Evolutionary conservation across 2,113 vertebrate species (phyloP), one percentile per base, ranked within the genome.

Genomic region (Bombycilla garrulus): DNA sequence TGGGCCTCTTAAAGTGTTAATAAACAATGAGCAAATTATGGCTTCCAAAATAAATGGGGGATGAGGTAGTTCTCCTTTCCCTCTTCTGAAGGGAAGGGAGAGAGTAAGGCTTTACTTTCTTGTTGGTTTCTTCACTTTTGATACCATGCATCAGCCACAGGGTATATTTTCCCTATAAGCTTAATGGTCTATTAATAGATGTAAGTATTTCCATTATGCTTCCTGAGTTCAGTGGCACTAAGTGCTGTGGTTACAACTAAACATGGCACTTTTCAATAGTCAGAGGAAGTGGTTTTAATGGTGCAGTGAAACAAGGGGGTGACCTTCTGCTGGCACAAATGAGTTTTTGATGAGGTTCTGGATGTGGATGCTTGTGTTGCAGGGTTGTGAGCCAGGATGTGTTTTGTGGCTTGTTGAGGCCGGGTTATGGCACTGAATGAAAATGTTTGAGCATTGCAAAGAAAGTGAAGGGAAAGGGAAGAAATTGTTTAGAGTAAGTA

Each of bases 181-280:
- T 60, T 78, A 86, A 62, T 60, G 69, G 45, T 50, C 51, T 95
- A 62, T 93, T 86, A 90, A 81, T 88, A 95, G 67, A 38, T 90
- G 3, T 48, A 69, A 81, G 60, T 31, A 76, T 83, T 95, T 90
- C 51, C 69, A 50, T 93, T 69, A 10, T 50, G 42, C 67, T 91
- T 88, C 79, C 56, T 77, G 78, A 26, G 20, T 93, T 74, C 83
- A 60, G 47, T 81, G 64, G 61, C 0, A 0, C 44, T 80, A 64
- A 92, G 74, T 88, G 90, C 79, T 92, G 88, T 92, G 94, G 90
- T 88, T 94, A 12, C 44, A 62, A 83, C 81, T 92, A 80, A 92
- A 85, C 67, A 33, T 19, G 45, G 45, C 58, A 67, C 47, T 83
- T 86, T 56, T 78, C 54, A 90, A 0, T 51, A 85, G 65, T 50